Base-by-base conservation (phyloP, 2,113 vertebrate species). In the Ifrita kowaldi region DNA sequence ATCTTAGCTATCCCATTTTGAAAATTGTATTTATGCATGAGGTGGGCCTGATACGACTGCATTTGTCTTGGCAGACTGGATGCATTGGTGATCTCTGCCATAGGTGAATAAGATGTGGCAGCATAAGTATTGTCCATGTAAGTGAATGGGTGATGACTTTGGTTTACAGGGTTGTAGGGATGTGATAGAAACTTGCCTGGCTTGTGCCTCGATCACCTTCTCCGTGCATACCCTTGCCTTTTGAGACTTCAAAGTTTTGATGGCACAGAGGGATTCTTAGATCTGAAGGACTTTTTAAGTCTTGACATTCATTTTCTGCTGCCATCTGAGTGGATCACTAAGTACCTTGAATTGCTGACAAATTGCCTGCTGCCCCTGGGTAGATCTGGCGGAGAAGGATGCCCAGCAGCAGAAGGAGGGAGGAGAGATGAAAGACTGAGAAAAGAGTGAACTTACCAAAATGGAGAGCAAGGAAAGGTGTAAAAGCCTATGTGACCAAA, bases 181-280 rank as follows among this genome's bases (percentile, higher is more conserved):
- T 20, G 32, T 30, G 32, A 69, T 21, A 57, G 44, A 85, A 90
- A 46, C 21, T 46, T 71, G 14, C 6, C 33, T 16, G 26, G 47
- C 27, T 60, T 63, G 23, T 77, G 59, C 4, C 42, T 33, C 65
- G 47, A 35, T 67, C 32, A 42, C 21, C 1, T 76, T 89, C 24
- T 49, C 28, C 13, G 19, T 0, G 2, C 13, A 11, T 4, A 7
- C 11, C 35, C 30, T 10, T 62, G 35, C 7, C 28, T 79, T 62
- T 65, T 24, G 28, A 41, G 35, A 23, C 27, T 87, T 76, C 0
- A 3, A 4, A 27, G 9, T 33, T 5, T 4, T 33, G 55, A 52
- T 47, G 52, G 10, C 20, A 64, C 4, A 32, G 67, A 73, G 37
- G 35, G 73, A 63, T 80, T 73, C 21, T 57, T 42, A 49, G 6